Conservation (phyloP, 2,113 vertebrate genomes). For the Thalassarche chlororhynchos region DNA sequence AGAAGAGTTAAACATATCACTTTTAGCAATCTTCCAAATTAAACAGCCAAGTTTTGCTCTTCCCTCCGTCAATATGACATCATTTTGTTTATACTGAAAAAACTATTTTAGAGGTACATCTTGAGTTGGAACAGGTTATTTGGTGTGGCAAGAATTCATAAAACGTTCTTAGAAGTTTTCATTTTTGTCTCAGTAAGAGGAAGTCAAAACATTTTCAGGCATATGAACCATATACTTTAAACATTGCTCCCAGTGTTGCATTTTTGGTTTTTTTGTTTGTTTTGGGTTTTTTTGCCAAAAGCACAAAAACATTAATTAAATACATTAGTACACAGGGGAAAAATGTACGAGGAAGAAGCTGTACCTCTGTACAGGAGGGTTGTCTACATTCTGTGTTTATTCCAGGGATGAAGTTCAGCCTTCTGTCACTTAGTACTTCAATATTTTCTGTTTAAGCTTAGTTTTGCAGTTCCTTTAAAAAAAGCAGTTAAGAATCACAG, state of each 20-base stretch:
- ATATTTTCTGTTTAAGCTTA: background rate
- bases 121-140: background rate
- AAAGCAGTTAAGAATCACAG: background rate
- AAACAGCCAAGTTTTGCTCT: slow-evolving; percentile 68
- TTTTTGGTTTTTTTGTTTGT: background rate
- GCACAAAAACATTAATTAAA: background rate
- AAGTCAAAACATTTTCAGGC: slow-evolving; percentile 42
- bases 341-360: background rate
- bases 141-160: background rate
- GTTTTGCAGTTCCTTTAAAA: background rate
- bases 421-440: background rate
- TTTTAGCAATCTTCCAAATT: slow-evolving; percentile 68
- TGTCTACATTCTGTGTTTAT: background rate
- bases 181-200: background rate
- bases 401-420: background rate
- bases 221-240: background rate
- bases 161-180: slow-evolving; percentile 46
- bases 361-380: background rate
- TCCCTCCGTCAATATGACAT: slow-evolving; percentile 61
- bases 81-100: slow-evolving; percentile 65
- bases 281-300: background rate
- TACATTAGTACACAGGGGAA: background rate
- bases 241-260: background rate
- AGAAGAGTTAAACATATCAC: slow-evolving; percentile 61
- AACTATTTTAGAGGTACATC: background rate